These are phyloP conservation scores for Pseudomugil tenellus DNA, from an alignment of 2,797 vertebrate genomes.

Conservation along the genomic window DNA sequence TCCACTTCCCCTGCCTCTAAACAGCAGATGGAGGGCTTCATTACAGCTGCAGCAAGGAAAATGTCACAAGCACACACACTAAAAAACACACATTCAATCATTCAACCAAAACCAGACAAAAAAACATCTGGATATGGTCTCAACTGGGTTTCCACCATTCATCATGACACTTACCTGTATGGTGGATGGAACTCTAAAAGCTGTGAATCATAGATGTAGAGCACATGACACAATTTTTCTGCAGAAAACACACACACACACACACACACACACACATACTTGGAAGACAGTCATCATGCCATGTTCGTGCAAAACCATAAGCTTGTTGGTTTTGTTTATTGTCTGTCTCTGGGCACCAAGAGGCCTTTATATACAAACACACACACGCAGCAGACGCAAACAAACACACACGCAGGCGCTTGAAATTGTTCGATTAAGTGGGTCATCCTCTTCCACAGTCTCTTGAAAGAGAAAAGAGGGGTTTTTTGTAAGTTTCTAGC, in stretches of 20 bases:
- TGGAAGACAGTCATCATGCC: conserved; percentile 53
- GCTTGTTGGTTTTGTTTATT: conserved; percentile 81
- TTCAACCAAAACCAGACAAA: conserved; percentile 23
- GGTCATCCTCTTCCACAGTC: conserved; percentile 82
- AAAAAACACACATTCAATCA: conserved; percentile 17
- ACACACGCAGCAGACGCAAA: conserved; percentile 4
- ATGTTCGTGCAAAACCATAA: conserved; percentile 65
- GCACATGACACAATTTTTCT: conserved; percentile 7
- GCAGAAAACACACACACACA: conserved; percentile 9
- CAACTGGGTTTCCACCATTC: conserved; percentile 2
- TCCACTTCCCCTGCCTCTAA: conserved; percentile 28
- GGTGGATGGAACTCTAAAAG: conserved; percentile 24
- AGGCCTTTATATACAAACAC: conserved; percentile 60
- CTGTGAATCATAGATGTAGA: conserved; percentile 37
- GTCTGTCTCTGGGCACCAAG: conserved; percentile 74
- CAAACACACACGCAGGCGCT: conserved; percentile 53
- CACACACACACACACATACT: conserved; percentile 19
- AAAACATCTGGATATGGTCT: conserved; percentile 9
- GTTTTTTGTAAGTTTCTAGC: conserved; percentile 66
- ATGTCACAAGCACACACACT: conserved; percentile 13
- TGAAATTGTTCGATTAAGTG: conserved; percentile 85
- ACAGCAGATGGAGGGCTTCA: conserved; percentile 73
- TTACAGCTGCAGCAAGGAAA: conserved; percentile 62
- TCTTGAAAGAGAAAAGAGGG: conserved; percentile 80
- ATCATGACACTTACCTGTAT: conserved; percentile 34